Conservation (phyloP, 2,888 invertebrate species). For the Drosophila basisetae region DNA sequence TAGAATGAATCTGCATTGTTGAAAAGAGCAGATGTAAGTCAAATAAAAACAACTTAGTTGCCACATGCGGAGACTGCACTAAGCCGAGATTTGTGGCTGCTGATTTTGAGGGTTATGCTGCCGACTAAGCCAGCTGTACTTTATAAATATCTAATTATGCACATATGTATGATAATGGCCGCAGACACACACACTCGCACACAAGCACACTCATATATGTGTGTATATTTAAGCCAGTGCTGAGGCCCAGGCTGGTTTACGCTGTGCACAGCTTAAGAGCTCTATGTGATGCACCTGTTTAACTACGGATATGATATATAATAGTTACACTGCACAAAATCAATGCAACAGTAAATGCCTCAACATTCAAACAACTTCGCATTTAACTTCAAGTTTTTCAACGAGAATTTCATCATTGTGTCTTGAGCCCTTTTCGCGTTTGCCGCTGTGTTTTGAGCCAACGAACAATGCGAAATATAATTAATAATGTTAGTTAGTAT, state of each 20-base stretch:
- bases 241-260: slow-evolving; percentile 26
- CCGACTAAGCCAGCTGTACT: slow-evolving; percentile 24
- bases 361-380: background rate
- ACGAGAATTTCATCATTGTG: background rate
- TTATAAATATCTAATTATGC: slow-evolving; percentile 51
- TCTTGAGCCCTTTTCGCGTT: background rate
- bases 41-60: background rate
- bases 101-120: slow-evolving; percentile 4
- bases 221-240: slow-evolving; percentile 17
- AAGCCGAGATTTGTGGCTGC: slow-evolving; percentile 34
- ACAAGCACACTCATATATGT: background rate
- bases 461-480: background rate
- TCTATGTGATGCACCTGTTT: slow-evolving; percentile 33
- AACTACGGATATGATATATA: background rate
- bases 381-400: background rate
- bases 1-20: background rate
- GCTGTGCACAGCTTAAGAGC: slow-evolving; percentile 38
- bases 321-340: slow-evolving; percentile 22
- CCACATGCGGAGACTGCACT: slow-evolving; percentile 8
- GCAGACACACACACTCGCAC: background rate
- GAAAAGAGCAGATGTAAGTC: background rate
- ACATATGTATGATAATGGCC: slow-evolving; percentile 31
- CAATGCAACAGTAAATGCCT: too few relatives aligned
- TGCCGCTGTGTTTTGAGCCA: background rate
- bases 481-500: background rate